These are phyloP conservation scores for Globia sparganii DNA, from an alignment of 2,888 invertebrate genomes.

Conservation along the genomic window DNA sequence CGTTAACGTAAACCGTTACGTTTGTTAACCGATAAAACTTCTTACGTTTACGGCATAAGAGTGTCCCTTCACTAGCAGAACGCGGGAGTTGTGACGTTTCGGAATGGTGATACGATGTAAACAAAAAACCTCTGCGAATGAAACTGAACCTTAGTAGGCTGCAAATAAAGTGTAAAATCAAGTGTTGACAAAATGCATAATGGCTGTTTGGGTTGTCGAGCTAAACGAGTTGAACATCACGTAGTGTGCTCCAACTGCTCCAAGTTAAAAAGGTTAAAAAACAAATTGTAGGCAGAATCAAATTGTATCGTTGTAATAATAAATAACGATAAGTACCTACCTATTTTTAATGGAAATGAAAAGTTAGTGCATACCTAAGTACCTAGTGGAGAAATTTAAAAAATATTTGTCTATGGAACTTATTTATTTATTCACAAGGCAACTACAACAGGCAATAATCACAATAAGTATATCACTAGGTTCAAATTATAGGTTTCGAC, in stretches of 20 bases:
- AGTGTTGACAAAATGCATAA: conserved; percentile 25
- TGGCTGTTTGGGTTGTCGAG: conserved; percentile 41
- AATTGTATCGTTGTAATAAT: conserved; percentile 22
- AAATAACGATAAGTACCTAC: background rate
- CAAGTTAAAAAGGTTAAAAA: conserved; percentile 57
- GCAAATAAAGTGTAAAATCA: background rate
- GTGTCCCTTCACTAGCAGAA: conserved; percentile 44
- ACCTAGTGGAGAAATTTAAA: background rate
- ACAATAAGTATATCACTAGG: too few species aligned
- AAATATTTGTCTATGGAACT: background rate
- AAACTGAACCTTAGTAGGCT: background rate
- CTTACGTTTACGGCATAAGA: conserved; percentile 40
- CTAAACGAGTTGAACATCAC: conserved; percentile 64
- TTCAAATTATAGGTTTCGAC: too few species aligned
- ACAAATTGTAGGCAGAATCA: conserved; percentile 30
- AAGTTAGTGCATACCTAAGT: background rate
- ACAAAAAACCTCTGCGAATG: conserved; percentile 53
- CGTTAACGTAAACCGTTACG: conserved; percentile 29
- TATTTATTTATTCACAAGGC: too few species aligned
- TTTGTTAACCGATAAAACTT: conserved; percentile 43
- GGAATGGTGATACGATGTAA: conserved; percentile 61
- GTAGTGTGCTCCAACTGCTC: conserved; percentile 53
- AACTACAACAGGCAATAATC: too few species aligned
- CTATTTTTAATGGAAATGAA: background rate
- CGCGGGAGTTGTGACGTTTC: conserved; percentile 54